Percentiles rank a stretch among this genome's conserved stretches.
Conservation (phyloP, 2,888 invertebrate genomes). For the Agrochola circellaris region DNA sequence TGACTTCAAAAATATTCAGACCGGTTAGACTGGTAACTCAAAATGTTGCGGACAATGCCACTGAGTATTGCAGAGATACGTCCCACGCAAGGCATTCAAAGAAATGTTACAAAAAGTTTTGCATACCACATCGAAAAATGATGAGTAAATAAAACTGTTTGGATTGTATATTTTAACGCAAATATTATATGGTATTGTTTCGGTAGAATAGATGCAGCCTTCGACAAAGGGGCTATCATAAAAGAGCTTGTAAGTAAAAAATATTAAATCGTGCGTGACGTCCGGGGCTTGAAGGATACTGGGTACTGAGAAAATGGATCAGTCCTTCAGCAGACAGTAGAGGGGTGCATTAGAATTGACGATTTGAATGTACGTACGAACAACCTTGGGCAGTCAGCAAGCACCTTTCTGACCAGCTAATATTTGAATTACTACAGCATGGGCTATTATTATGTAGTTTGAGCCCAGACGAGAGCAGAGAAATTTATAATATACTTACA, state of each 20-base stretch:
- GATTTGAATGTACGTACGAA: not conserved
- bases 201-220: not conserved
- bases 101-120: constrained; percentile 10
- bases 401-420: not conserved
- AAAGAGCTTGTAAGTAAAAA: not conserved
- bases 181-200: not conserved
- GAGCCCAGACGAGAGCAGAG: not conserved
- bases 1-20: not conserved
- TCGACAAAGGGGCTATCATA: not conserved
- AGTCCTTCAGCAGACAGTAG: not conserved
- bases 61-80: not conserved
- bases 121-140: not conserved
- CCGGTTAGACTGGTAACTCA: constrained; percentile 4
- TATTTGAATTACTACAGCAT: not conserved
- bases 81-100: constrained; percentile 27
- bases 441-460: not conserved
- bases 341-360: not conserved
- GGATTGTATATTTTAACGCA: not conserved
- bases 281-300: not conserved
- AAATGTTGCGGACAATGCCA: not conserved
- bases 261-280: not conserved
- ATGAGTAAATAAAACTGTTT: constrained; percentile 7
- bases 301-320: not conserved
- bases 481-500: not conserved
- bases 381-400: not conserved